A percentile compares a stretch with the other conserved stretches of the same genome.
These are phyloP conservation scores for Tychaedon coryphoeus DNA, from an alignment of 2,113 vertebrate genomes.

Conservation along the genomic window DNA sequence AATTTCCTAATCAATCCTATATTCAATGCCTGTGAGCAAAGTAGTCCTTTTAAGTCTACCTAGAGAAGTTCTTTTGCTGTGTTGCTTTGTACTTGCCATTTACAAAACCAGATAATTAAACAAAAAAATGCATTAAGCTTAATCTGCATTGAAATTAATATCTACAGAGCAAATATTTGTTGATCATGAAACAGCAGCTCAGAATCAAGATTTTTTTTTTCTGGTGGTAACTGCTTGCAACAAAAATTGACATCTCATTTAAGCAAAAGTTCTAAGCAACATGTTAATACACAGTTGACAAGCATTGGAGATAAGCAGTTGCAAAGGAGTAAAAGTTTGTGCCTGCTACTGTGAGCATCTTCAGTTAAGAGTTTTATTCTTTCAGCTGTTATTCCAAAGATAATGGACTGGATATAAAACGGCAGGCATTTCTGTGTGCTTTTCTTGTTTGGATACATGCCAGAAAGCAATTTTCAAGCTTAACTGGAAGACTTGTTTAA, in stretches of 20 bases:
- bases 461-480: conserved; percentile 14
- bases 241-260: not conserved
- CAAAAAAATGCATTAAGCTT: not conserved
- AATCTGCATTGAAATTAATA: not conserved
- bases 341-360: not conserved
- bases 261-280: not conserved
- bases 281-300: not conserved
- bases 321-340: not conserved
- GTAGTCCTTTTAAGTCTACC: not conserved
- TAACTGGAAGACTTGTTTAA: conserved; percentile 19
- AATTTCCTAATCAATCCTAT: not conserved
- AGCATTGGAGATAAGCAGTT: not conserved
- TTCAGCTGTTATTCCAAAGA: not conserved
- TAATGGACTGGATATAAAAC: not conserved
- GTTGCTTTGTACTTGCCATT: not conserved
- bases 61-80: not conserved
- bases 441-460: not conserved
- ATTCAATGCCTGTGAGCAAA: not conserved
- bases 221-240: not conserved
- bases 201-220: not conserved
- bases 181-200: not conserved
- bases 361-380: not conserved
- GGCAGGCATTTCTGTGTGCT: not conserved
- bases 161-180: not conserved
- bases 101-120: not conserved